A percentile compares a stretch with the other conserved stretches of the same genome.
phyloP scores from a whole-genome alignment of 2,113 vertebrate genomes.

The Amblyornis subalaris region DNA sequence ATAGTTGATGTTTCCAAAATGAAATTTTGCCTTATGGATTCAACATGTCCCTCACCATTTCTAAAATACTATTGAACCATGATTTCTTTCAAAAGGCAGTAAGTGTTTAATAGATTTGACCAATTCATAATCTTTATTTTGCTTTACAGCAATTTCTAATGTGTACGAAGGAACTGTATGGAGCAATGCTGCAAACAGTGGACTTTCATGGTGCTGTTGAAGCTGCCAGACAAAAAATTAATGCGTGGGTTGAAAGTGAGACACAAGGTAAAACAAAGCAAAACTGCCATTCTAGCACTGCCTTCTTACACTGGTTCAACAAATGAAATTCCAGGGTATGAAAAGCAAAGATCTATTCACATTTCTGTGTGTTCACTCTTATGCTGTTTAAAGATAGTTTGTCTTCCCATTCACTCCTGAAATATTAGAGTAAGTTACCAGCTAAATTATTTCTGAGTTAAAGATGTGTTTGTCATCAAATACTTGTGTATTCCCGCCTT shows the following conservation, averaged over 20 bases:
- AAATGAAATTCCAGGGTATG: background rate
- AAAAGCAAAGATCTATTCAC: background rate
- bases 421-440: background rate
- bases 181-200: conserved; percentile 57
- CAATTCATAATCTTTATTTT: background rate
- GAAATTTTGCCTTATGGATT: background rate
- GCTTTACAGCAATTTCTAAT: conserved; percentile 63
- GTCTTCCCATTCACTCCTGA: background rate
- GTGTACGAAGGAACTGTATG: conserved; percentile 56
- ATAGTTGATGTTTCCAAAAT: background rate
- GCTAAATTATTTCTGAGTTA: background rate
- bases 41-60: background rate
- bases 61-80: background rate
- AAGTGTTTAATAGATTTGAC: background rate
- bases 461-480: background rate
- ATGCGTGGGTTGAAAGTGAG: conserved; percentile 72
- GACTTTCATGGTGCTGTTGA: conserved; percentile 68
- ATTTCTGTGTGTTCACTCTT: background rate
- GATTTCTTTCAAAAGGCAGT: background rate
- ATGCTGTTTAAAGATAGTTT: background rate
- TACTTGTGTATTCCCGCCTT: background rate
- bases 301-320: background rate
- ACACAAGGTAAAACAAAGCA: conserved; percentile 67
- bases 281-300: background rate
- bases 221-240: conserved; percentile 69